Percentiles rank a stretch among this genome's conserved stretches.
Evolutionary conservation across 2,797 vertebrate species (phyloP).

Genomic region (Falco peregrinus): DNA sequence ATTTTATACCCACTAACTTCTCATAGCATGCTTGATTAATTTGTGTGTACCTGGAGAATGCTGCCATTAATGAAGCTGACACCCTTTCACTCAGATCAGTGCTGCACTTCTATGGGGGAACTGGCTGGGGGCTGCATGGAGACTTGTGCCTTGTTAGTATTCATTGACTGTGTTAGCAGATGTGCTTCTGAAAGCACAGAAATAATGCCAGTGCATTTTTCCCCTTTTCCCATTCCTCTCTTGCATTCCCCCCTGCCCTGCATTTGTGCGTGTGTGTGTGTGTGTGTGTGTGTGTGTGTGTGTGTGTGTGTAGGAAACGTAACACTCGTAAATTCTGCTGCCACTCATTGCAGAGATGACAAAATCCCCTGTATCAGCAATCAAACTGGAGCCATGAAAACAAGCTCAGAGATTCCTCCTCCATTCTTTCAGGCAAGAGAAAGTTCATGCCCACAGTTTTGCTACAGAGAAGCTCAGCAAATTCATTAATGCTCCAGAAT

Average conservation of each 20-base stretch:
- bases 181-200: background rate
- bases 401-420: background rate
- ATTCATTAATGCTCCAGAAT: conserved; percentile 38
- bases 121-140: background rate
- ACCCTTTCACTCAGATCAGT: background rate
- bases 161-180: background rate
- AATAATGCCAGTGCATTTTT: background rate
- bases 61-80: background rate
- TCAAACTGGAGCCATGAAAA: background rate
- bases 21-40: conserved; percentile 20
- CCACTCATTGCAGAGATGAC: background rate
- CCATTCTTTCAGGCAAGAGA: conserved; percentile 11
- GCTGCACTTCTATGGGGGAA: background rate
- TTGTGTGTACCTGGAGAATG: background rate
- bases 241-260: background rate
- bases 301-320: background rate
- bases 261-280: too few species aligned
- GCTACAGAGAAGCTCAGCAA: conserved; percentile 40
- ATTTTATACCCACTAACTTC: conserved; percentile 7
- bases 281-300: too few species aligned
- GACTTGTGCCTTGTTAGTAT: background rate
- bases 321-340: background rate
- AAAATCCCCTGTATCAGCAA: background rate
- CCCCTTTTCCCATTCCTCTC: background rate
- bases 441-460: conserved; percentile 29